Conservation (phyloP, 2,113 vertebrate species). For the Mesoclemmys tuberculata region DNA sequence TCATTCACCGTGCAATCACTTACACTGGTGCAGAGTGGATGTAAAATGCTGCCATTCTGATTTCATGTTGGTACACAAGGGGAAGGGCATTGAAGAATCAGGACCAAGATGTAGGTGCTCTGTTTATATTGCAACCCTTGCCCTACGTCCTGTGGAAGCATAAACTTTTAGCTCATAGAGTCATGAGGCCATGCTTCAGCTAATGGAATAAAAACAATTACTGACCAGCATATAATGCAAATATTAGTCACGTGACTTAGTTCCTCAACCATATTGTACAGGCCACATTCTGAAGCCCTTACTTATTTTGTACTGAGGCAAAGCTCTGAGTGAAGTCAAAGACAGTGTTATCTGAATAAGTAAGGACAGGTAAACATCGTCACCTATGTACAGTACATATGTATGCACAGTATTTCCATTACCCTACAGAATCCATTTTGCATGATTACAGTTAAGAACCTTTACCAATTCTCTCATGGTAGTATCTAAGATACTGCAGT, state of each 20-base stretch:
- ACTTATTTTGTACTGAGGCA: not conserved
- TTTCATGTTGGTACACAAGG: not conserved
- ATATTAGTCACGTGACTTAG: not conserved
- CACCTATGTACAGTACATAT: not conserved
- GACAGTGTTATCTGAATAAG: constrained; percentile 20
- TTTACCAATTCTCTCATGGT: not conserved
- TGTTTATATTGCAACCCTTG: not conserved
- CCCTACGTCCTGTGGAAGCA: fast-evolving
- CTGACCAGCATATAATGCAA: not conserved
- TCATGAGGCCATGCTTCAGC: not conserved
- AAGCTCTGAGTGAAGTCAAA: not conserved
- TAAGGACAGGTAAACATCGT: not conserved
- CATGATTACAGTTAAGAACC: not conserved
- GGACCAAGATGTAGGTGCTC: not conserved
- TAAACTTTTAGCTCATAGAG: not conserved
- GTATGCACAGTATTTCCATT: not conserved
- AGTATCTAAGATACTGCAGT: not conserved
- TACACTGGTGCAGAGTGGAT: not conserved
- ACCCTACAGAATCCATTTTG: not conserved
- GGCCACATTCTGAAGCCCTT: not conserved
- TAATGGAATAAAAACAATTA: not conserved
- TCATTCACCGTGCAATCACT: not conserved
- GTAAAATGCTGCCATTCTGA: fast-evolving
- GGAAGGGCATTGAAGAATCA: not conserved
- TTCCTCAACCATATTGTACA: not conserved